phyloP scores from a whole-genome alignment of 2,888 invertebrate genomes.

The Neocrepidodera transversa region DNA sequence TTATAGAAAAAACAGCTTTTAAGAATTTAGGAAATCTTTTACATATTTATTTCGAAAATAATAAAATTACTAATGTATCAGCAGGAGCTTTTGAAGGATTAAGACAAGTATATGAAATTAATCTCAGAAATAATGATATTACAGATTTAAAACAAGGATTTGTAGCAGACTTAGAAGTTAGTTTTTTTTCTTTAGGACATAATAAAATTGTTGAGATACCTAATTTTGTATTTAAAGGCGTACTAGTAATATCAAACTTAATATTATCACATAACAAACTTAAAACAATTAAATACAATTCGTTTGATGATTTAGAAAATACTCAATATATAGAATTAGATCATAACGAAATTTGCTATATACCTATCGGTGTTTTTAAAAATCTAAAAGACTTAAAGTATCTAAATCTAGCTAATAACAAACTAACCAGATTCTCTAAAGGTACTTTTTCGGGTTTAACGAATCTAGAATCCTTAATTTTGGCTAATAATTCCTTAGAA shows the following conservation, averaged over 20 bases:
- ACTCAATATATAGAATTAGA: constrained; percentile 52
- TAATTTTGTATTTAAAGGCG: constrained; percentile 48
- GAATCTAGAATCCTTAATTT: constrained; percentile 47
- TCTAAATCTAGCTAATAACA: constrained; percentile 53
- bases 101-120: constrained; percentile 51
- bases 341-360: constrained; percentile 50
- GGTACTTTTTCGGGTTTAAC: constrained; percentile 54
- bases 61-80: constrained; percentile 48
- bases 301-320: constrained; percentile 48
- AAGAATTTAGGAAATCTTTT: constrained; percentile 45
- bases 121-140: constrained; percentile 51
- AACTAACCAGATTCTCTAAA: constrained; percentile 47
- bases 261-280: constrained; percentile 54
- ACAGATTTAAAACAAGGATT: constrained; percentile 47
- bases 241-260: constrained; percentile 47
- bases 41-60: constrained; percentile 50
- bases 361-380: constrained; percentile 54
- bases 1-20: constrained; percentile 49
- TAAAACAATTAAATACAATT: constrained; percentile 44
- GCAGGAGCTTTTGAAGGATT: constrained; percentile 52
- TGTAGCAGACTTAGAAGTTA: constrained; percentile 49
- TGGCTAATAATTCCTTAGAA: constrained; percentile 51
- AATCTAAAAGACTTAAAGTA: constrained; percentile 44
- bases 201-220: constrained; percentile 50
- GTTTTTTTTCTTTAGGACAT: constrained; percentile 46